Percentiles rank a stretch among this genome's conserved stretches.
These are phyloP conservation scores for Rana temporaria DNA, from an alignment of 2,113 vertebrate species.

Conservation along the genomic window DNA sequence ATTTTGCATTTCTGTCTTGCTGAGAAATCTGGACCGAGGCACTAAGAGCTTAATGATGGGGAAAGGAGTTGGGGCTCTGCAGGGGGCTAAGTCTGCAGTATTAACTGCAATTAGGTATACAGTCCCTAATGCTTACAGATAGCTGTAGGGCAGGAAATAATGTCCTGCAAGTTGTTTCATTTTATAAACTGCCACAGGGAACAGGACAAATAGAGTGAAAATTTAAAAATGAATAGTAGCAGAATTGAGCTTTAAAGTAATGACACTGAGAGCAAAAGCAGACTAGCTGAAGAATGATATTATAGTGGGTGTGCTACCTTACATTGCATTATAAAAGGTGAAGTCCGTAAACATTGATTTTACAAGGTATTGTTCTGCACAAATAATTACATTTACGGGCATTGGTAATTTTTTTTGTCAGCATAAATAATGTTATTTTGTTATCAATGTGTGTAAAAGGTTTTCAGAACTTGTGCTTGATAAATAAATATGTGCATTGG, in stretches of 20 bases:
- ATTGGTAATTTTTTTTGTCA: no score
- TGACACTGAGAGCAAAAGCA: neutral
- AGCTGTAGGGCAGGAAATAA: constrained; percentile 53
- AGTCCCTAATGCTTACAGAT: constrained; percentile 52
- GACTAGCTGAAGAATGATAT: neutral
- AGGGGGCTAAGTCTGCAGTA: constrained; percentile 40
- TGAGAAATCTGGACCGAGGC: constrained; percentile 54
- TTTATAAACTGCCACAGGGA: constrained; percentile 25
- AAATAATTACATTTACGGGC: no score
- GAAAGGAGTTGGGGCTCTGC: constrained; percentile 48
- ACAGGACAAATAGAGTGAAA: constrained; percentile 40
- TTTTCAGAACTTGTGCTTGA: no score
- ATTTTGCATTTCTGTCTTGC: constrained; percentile 53
- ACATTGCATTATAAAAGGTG: neutral
- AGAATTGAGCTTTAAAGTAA: neutral
- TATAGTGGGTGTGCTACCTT: neutral
- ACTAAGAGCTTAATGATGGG: constrained; percentile 53
- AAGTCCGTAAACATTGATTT: no score
- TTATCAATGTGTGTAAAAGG: no score
- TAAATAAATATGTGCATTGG: no score
- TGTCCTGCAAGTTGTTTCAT: constrained; percentile 45
- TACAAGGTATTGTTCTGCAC: no score
- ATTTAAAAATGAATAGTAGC: constrained; percentile 5
- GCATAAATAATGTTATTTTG: no score
- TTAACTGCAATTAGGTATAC: constrained; percentile 54